Percentiles rank a stretch among this genome's conserved stretches.
Evolutionary conservation across 2,888 invertebrate genomes (phyloP).

Genomic region (Hylaea fasciaria): DNA sequence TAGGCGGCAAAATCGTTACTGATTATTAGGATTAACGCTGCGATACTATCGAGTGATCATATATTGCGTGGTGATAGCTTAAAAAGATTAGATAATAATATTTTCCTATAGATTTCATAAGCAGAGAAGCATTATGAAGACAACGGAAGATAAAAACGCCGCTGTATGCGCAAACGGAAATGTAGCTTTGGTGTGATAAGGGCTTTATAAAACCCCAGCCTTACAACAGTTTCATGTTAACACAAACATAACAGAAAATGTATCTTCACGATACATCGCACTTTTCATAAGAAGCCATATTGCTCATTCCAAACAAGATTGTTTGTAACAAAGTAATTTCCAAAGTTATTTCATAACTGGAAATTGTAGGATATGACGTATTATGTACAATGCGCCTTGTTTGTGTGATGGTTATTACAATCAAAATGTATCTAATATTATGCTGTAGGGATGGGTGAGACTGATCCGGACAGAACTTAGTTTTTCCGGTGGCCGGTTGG

Average conservation of each 20-base stretch:
- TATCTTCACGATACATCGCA: background rate
- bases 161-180: no score
- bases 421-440: conserved; percentile 26
- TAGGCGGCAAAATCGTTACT: no score
- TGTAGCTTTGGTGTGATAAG: no score
- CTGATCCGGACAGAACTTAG: background rate
- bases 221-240: background rate
- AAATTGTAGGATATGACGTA: conserved; percentile 20
- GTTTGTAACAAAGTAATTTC: conserved; percentile 30
- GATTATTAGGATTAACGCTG: no score
- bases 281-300: conserved; percentile 10
- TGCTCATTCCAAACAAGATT: conserved; percentile 23
- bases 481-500: background rate
- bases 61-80: no score
- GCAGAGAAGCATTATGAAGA: no score
- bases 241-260: background rate
- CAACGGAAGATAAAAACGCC: no score
- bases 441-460: conserved; percentile 15
- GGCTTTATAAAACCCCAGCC: no score
- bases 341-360: conserved; percentile 30
- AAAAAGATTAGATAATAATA: no score
- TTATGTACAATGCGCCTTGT: conserved; percentile 25
- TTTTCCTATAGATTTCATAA: no score
- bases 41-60: no score
- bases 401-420: conserved; percentile 30